phyloP scores from a whole-genome alignment of 2,113 vertebrate genomes.

The Aleadryas rufinucha region DNA sequence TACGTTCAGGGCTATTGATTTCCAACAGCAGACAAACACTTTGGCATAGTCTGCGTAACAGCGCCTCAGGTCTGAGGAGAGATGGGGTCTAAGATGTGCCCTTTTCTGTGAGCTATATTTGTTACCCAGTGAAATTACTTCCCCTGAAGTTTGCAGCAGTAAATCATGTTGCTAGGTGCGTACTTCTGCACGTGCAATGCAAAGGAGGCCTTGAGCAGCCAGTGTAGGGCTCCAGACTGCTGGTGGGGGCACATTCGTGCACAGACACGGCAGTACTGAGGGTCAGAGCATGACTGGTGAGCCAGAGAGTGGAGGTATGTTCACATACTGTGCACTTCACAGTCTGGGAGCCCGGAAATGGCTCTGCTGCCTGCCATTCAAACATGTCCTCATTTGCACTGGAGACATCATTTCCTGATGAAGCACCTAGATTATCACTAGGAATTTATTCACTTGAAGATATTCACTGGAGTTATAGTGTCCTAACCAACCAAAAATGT shows the following conservation, averaged over 20 bases:
- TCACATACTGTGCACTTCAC: background rate
- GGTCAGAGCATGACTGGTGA: background rate
- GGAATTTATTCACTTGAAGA: background rate
- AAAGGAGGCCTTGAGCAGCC: background rate
- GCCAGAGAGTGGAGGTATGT: background rate
- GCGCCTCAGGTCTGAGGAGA: background rate
- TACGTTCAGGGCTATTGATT: background rate
- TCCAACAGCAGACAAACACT: background rate
- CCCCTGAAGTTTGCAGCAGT: background rate
- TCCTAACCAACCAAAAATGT: background rate
- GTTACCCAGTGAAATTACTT: background rate
- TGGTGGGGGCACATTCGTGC: background rate
- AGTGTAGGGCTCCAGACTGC: background rate
- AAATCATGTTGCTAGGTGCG: rapidly evolving
- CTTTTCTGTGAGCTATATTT: background rate
- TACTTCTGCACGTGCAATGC: background rate
- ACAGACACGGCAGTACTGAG: background rate
- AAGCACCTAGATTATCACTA: background rate
- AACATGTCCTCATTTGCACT: background rate
- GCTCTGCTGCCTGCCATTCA: background rate
- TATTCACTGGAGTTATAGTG: background rate
- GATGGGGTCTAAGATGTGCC: background rate
- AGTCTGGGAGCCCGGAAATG: background rate
- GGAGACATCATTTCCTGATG: background rate
- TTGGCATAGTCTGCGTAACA: background rate